These are phyloP conservation scores for Crocodylus rhombifer DNA, from an alignment of 2,797 vertebrate genomes.

Conservation along the genomic window DNA sequence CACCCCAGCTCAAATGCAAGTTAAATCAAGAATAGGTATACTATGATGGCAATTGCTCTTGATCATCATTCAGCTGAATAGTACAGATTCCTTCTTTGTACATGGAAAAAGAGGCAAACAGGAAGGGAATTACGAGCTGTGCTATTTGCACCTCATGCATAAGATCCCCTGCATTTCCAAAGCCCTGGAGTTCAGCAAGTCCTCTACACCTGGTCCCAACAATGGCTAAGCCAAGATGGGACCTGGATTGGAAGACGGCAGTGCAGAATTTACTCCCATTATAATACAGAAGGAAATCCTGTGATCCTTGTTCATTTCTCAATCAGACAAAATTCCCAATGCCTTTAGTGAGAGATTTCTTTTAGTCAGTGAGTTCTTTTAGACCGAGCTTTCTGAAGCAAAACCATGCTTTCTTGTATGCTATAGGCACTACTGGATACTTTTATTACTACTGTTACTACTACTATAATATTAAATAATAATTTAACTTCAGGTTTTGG, in stretches of 20 bases:
- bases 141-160: neutral
- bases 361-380: neutral
- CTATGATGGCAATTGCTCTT: too few species aligned
- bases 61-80: too few species aligned
- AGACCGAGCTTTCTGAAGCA: neutral
- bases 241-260: neutral
- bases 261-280: neutral
- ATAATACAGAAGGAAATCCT: neutral
- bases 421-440: neutral
- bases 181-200: neutral
- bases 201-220: neutral
- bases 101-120: neutral
- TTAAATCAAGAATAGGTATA: neutral
- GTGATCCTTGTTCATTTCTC: neutral
- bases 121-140: neutral
- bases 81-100: neutral
- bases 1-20: neutral
- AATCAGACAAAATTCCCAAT: neutral
- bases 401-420: neutral
- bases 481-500: neutral
- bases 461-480: constrained; percentile 1
- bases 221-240: neutral
- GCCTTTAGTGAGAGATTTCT: neutral
- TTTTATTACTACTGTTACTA: neutral
- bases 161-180: neutral